These are phyloP conservation scores for Tenebrosternarchus preto DNA, from an alignment of 2,113 vertebrate species.

Conservation along the genomic window DNA sequence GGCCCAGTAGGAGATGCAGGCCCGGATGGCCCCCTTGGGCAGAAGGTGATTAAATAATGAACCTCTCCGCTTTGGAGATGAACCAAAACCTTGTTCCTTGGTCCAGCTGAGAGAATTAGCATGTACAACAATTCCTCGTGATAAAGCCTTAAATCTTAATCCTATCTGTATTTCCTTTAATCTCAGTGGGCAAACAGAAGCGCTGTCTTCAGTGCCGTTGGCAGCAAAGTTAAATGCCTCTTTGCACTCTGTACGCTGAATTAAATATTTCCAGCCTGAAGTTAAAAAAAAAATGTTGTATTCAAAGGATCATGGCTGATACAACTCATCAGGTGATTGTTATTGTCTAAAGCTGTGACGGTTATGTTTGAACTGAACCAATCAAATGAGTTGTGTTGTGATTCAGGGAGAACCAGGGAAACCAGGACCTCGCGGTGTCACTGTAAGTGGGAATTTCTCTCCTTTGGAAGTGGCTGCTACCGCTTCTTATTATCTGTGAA, in stretches of 20 bases:
- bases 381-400: not conserved
- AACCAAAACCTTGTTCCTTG: slow-evolving; percentile 60
- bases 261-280: not conserved
- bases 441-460: slow-evolving; percentile 79
- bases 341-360: not conserved
- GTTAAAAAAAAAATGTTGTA: too few species aligned
- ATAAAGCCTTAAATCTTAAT: slow-evolving; percentile 72
- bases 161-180: slow-evolving; percentile 64
- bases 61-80: slow-evolving; percentile 50
- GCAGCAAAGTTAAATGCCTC: slow-evolving; percentile 63
- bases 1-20: slow-evolving; percentile 88
- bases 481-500: too few species aligned
- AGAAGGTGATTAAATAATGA: slow-evolving; percentile 84
- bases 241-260: slow-evolving; percentile 35
- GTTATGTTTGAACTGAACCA: not conserved
- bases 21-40: slow-evolving; percentile 81
- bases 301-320: not conserved
- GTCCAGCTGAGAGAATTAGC: slow-evolving; percentile 50
- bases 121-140: slow-evolving; percentile 70
- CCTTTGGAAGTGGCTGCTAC: not conserved
- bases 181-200: slow-evolving; percentile 63
- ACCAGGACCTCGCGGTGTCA: slow-evolving; percentile 83
- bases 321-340: not conserved
- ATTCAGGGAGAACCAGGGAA: slow-evolving; percentile 90
- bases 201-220: slow-evolving; percentile 58